Evolutionary conservation across 2,888 invertebrate genomes (phyloP).

Genomic region (Hedya salicella): DNA sequence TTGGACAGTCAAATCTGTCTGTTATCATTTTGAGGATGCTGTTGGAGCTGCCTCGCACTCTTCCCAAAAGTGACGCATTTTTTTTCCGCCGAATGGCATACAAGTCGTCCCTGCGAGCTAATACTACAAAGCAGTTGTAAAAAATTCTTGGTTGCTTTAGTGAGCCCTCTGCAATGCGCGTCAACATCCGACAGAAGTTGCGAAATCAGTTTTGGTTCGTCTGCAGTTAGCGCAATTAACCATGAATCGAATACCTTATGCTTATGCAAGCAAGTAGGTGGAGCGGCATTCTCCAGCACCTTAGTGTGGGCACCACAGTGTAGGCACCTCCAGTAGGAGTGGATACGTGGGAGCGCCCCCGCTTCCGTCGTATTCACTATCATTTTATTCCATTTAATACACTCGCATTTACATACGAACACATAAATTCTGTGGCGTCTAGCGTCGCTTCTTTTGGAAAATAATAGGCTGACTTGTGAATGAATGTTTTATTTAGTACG

Average conservation of each 20-base stretch:
- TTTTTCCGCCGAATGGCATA: too few species aligned
- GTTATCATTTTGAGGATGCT: too few species aligned
- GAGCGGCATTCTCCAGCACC: conserved; percentile 62
- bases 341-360: conserved; percentile 71
- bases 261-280: conserved; percentile 57
- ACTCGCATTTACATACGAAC: conserved; percentile 53
- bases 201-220: conserved; percentile 27
- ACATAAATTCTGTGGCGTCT: conserved; percentile 39
- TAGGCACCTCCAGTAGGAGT: conserved; percentile 54
- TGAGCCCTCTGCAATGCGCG: too few species aligned
- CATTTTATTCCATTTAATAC: conserved; percentile 54
- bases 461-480: conserved; percentile 11
- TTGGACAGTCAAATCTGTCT: too few species aligned
- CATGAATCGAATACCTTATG: conserved; percentile 35
- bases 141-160: too few species aligned
- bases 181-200: conserved; percentile 5
- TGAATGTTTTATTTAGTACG: conserved; percentile 5
- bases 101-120: too few species aligned
- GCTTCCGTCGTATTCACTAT: conserved; percentile 49
- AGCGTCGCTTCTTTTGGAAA: conserved; percentile 41
- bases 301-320: conserved; percentile 41
- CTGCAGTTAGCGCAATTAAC: conserved; percentile 33
- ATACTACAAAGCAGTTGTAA: too few species aligned
- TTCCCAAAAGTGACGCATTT: too few species aligned
- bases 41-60: too few species aligned